These are phyloP conservation scores for Parnassius mnemosyne DNA, from an alignment of 2,888 invertebrate genomes.

Conservation along the genomic window DNA sequence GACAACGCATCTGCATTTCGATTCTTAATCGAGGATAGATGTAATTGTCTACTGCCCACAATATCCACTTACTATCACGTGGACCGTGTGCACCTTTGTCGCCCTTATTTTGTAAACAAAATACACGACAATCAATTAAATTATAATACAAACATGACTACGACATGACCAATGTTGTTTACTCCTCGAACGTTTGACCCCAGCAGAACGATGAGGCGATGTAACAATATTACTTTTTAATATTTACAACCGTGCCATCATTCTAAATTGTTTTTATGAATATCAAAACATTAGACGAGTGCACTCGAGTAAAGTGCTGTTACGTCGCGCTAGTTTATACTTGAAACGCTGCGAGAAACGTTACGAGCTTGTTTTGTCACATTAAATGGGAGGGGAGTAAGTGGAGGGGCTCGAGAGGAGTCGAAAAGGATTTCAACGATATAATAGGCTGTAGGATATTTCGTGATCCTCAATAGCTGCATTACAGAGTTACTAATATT, in stretches of 20 bases:
- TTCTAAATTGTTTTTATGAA: slow-evolving; percentile 5
- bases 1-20: no score
- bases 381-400: slow-evolving; percentile 9
- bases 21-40: no score
- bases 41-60: no score
- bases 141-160: no score
- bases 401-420: slow-evolving; percentile 1
- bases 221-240: background rate
- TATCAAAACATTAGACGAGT: slow-evolving; percentile 13
- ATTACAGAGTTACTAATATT: background rate
- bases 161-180: no score
- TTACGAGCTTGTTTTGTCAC: slow-evolving; percentile 16
- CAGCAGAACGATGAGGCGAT: no score
- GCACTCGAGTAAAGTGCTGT: slow-evolving; percentile 18
- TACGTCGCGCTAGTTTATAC: slow-evolving; percentile 18
- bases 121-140: no score
- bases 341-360: slow-evolving; percentile 10
- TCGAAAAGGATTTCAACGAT: background rate
- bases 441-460: background rate
- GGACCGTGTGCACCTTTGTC: no score
- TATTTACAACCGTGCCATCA: background rate
- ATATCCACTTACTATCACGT: no score
- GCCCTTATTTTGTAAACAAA: no score
- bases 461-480: background rate
- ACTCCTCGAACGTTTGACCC: no score